Base-by-base conservation (phyloP, 2,888 invertebrate genomes). In the Tipula vernalis region DNA sequence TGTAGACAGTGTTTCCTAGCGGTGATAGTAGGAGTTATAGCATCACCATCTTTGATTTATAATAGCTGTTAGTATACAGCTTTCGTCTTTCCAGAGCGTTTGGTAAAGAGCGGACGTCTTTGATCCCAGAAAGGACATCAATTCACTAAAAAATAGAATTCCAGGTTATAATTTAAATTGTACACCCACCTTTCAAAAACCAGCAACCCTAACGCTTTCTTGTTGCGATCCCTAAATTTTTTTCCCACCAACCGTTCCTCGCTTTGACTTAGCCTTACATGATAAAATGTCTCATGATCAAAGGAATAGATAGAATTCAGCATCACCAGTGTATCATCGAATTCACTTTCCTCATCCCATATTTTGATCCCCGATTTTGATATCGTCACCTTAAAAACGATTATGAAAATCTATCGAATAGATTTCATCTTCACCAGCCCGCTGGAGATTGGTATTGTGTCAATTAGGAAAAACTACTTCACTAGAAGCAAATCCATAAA, bases 51-150 rank as follows among this genome's bases (percentile, higher is more conserved):
- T n/a, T n/a, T n/a, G n/a, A n/a, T n/a, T n/a, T n/a, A n/a, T n/a
- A n/a, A n/a, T 95, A 88, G 94, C 94, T 0, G 95, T 93, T 87
- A 95, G 92, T 41, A 95, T 88, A 2, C 92, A 92, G 86, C 94
- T 90, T 0, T 92, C 91, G 87, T 93, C 93, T 88, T 95, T 94
- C 91, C 94, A 93, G 88, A 93, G 93, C 57, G 95, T 92, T 89
- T 95, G 94, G 87, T 95, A 92, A 57, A 95, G 92, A 3, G 91
- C 90, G 12, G 89, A 88, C 1, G 90, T 89, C 4, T 94, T 94
- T 2, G 94, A 94, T 85, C 93, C 93, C 86, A 91, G 89, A n/a
- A 71, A 10, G 2, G 71, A 10, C 71, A 18, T 71, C 28, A 10
- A 12, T 71, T 71, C 8, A 89, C 89, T 1, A 28, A 71, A 71